Conservation (phyloP, 1,140 invertebrate genomes). For the Rhynchophorus ferrugineus region DNA sequence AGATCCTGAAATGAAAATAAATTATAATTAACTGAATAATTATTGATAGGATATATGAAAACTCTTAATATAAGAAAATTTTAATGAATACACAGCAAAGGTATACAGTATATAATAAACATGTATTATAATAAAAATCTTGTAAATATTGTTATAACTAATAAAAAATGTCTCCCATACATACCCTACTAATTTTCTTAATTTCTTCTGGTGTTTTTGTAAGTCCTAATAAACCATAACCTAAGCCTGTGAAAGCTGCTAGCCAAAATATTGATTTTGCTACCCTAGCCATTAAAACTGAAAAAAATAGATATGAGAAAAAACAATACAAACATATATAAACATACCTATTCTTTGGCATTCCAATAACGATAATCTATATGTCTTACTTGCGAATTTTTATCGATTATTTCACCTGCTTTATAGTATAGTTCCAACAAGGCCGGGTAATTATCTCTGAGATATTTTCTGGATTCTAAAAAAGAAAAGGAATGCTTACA, state of each 20-base stretch:
- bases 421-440: conserved; percentile 53
- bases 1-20: conserved; percentile 28
- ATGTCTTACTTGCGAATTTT: conserved; percentile 44
- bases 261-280: conserved; percentile 51
- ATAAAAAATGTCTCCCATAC: no score
- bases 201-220: conserved; percentile 45
- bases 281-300: conserved; percentile 40
- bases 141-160: no score
- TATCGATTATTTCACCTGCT: conserved; percentile 47
- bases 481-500: no score
- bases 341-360: conserved; percentile 36
- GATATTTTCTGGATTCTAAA: conserved; percentile 52
- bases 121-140: no score
- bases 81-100: background rate
- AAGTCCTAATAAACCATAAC: conserved; percentile 48
- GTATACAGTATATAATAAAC: background rate
- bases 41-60: no score
- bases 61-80: background rate
- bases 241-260: conserved; percentile 45
- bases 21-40: no score
- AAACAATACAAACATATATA: no score
- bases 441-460: conserved; percentile 51
- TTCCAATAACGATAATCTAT: conserved; percentile 47
- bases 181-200: conserved; percentile 21
- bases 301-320: conserved; percentile 35